Conservation (phyloP, 2,888 invertebrate species). For the Scaptomyza cyrtandrae region DNA sequence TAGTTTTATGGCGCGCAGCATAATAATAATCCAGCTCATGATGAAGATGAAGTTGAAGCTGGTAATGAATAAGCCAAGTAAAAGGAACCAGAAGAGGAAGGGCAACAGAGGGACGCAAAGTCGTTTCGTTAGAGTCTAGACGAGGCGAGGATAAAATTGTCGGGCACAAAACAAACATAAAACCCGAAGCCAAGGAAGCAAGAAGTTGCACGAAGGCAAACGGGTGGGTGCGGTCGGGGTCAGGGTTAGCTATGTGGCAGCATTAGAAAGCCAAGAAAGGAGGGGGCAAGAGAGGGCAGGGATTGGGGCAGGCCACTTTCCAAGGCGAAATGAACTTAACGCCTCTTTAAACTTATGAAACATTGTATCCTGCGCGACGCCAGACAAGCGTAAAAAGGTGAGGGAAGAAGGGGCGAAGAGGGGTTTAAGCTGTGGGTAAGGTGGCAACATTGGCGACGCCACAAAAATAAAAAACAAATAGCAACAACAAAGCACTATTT, state of each 20-base stretch:
- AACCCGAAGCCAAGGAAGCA: conserved; percentile 46
- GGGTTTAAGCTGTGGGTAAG: not conserved
- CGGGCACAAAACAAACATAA: conserved; percentile 63
- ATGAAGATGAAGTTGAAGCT: conserved; percentile 34
- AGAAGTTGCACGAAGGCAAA: conserved; percentile 2
- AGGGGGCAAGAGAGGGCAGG: too few relatives aligned
- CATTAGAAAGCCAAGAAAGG: conserved; percentile 28
- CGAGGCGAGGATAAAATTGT: conserved; percentile 19
- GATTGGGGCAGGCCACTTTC: conserved; percentile 14
- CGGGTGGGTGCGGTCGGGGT: too few relatives aligned
- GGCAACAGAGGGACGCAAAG: conserved; percentile 9
- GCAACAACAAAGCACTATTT: not conserved
- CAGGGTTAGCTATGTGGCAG: conserved; percentile 11
- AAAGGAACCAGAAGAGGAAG: not conserved
- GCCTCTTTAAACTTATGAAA: conserved; percentile 75
- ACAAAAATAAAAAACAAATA: not conserved
- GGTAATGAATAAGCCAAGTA: conserved; percentile 68
- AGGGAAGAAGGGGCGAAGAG: not conserved
- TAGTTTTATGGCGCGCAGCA: conserved; percentile 60
- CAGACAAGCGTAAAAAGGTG: conserved; percentile 14
- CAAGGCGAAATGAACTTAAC: conserved; percentile 71
- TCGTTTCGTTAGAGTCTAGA: conserved; percentile 45
- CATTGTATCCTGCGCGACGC: conserved; percentile 58
- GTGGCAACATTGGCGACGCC: conserved; percentile 18
- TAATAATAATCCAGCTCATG: not conserved